Conservation (phyloP, 2,797 vertebrate species). For the Rhincodon typus region DNA sequence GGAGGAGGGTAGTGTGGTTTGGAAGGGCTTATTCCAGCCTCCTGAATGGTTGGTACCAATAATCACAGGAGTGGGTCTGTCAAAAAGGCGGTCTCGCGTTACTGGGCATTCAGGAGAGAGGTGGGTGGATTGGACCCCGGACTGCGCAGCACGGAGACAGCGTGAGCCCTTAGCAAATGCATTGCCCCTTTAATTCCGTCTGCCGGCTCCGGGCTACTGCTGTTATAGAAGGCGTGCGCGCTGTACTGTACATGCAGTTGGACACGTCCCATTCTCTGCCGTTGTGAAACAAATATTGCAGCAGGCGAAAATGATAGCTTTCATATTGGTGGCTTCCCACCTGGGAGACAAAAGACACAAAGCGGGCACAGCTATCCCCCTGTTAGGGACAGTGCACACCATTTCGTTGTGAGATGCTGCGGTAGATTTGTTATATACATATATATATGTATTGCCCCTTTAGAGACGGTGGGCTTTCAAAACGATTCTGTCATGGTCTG, state of each 20-base stretch:
- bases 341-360: neutral
- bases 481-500: neutral
- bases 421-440: neutral
- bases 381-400: neutral
- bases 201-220: neutral
- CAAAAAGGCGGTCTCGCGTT: neutral
- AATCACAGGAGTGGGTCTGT: neutral
- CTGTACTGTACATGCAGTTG: slow-evolving; percentile 16
- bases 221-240: neutral
- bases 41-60: neutral
- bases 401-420: too few species aligned
- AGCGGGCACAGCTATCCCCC: neutral
- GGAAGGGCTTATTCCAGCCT: neutral
- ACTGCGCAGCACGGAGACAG: too few species aligned
- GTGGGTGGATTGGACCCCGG: neutral
- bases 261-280: slow-evolving; percentile 4
- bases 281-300: neutral
- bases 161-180: neutral
- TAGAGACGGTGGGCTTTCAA: neutral
- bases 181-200: slow-evolving; percentile 12
- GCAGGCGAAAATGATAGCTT: neutral
- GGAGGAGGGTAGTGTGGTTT: neutral
- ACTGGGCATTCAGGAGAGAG: neutral
- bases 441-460: neutral
- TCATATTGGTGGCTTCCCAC: neutral